Evolutionary conservation across 2,113 vertebrate species (phyloP).

Genomic region (Rostratula benghalensis): DNA sequence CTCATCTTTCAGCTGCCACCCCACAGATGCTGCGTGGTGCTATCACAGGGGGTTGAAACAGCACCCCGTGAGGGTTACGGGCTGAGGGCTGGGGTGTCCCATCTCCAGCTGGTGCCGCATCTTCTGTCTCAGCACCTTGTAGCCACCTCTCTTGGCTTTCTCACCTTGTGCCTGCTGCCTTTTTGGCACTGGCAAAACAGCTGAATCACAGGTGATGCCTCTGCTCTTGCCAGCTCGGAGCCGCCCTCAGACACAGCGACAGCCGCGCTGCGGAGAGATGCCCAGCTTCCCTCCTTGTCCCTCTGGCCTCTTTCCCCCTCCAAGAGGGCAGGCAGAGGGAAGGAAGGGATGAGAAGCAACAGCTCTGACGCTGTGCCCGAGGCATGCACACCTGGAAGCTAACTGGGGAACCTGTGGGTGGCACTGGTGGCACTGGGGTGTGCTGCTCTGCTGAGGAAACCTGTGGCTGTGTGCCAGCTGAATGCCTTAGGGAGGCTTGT

Average conservation of each 20-base stretch:
- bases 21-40: fast-evolving
- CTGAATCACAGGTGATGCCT: slow-evolving; percentile 60
- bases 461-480: not conserved
- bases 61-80: too few relatives aligned
- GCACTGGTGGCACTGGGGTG: not conserved
- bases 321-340: not conserved
- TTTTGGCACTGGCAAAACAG: not conserved
- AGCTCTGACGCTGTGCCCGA: not conserved
- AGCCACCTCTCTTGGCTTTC: fast-evolving
- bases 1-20: not conserved
- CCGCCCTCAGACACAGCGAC: not conserved
- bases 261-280: fast-evolving
- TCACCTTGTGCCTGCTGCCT: fast-evolving
- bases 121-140: not conserved
- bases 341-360: not conserved
- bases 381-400: not conserved
- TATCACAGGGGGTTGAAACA: not conserved
- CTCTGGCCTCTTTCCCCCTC: not conserved
- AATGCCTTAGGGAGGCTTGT: not conserved
- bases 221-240: not conserved
- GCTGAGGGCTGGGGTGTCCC: not conserved
- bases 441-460: not conserved
- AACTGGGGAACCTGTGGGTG: not conserved
- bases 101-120: not conserved
- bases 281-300: fast-evolving